Conservation (phyloP, 1,140 invertebrate species). For the Stegodyphus dumicola region DNA sequence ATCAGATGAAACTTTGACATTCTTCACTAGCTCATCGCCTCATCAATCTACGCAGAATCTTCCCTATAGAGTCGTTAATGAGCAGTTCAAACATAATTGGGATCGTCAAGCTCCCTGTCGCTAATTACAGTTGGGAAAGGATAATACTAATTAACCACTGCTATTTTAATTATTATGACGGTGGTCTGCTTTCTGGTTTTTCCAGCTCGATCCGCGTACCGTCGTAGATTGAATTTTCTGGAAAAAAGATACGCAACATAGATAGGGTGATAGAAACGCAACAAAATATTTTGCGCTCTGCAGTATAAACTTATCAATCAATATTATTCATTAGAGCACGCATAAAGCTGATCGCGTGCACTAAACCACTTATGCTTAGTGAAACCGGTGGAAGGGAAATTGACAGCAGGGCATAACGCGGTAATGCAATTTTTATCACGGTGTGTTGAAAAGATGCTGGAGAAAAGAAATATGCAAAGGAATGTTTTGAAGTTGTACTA, state of each 20-base stretch:
- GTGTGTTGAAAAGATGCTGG: no score
- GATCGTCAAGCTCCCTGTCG: conserved; percentile 44
- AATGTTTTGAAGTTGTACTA: background rate
- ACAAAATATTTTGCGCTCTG: conserved; percentile 12
- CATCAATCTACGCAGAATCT: conserved; percentile 7
- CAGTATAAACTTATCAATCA: conserved; percentile 14
- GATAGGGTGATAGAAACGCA: conserved; percentile 3
- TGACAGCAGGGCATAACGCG: background rate
- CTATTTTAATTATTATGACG: conserved; percentile 48
- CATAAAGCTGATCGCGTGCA: background rate
- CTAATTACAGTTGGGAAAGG: conserved; percentile 30
- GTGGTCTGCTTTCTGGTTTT: conserved; percentile 16
- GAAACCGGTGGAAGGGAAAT: background rate
- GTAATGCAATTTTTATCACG: no score
- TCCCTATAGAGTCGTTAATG: conserved; percentile 16
- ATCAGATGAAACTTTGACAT: conserved; percentile 14
- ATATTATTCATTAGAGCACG: conserved; percentile 8
- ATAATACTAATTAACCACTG: conserved; percentile 49
- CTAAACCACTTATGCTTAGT: conserved; percentile 2
- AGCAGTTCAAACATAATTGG: conserved; percentile 47
- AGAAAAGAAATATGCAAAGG: background rate
- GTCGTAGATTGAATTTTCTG: conserved; percentile 29
- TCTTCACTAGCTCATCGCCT: background rate
- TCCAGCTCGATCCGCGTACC: background rate
- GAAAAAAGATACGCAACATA: conserved; percentile 16